These are phyloP conservation scores for Nematopogon swammerdamellus DNA, from an alignment of 2,888 invertebrate genomes.

Conservation along the genomic window DNA sequence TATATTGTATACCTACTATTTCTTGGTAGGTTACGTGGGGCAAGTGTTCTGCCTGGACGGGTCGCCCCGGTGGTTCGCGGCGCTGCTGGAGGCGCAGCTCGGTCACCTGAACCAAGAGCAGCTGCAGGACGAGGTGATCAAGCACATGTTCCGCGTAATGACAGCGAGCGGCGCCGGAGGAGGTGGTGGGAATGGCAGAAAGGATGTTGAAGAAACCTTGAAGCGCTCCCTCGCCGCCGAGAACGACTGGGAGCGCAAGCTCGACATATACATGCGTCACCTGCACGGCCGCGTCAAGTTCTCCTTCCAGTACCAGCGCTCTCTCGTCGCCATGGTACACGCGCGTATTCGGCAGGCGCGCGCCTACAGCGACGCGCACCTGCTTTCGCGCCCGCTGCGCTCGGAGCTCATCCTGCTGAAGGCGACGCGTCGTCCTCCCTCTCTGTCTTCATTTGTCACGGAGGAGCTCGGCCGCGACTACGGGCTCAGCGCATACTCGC, in stretches of 20 bases:
- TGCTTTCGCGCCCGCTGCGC: constrained; percentile 12
- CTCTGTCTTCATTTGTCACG: neutral
- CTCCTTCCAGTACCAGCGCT: constrained; percentile 23
- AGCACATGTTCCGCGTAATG: constrained; percentile 26
- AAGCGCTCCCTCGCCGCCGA: constrained; percentile 4
- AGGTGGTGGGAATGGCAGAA: constrained; percentile 8
- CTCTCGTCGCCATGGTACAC: constrained; percentile 20
- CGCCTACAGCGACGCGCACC: constrained; percentile 10
- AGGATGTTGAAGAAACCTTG: no score
- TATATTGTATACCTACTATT: no score
- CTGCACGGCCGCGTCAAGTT: constrained; percentile 18
- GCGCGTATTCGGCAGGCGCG: constrained; percentile 14
- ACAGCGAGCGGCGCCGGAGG: constrained; percentile 9
- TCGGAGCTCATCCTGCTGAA: constrained; percentile 21
- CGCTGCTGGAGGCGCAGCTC: constrained; percentile 12
- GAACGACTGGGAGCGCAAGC: constrained; percentile 16
- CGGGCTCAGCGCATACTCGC: constrained; percentile 17
- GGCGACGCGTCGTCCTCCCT: constrained; percentile 5
- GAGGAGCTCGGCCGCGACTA: neutral
- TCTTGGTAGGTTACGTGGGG: constrained; percentile 27
- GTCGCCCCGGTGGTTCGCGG: constrained; percentile 20
- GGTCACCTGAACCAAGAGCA: constrained; percentile 14
- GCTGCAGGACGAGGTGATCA: constrained; percentile 22
- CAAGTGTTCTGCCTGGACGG: constrained; percentile 28
- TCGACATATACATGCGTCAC: constrained; percentile 16